Percentiles rank a stretch among this genome's conserved stretches.
Conservation (phyloP, 1,140 invertebrate species). For the Ditylenchus dipsaci region DNA sequence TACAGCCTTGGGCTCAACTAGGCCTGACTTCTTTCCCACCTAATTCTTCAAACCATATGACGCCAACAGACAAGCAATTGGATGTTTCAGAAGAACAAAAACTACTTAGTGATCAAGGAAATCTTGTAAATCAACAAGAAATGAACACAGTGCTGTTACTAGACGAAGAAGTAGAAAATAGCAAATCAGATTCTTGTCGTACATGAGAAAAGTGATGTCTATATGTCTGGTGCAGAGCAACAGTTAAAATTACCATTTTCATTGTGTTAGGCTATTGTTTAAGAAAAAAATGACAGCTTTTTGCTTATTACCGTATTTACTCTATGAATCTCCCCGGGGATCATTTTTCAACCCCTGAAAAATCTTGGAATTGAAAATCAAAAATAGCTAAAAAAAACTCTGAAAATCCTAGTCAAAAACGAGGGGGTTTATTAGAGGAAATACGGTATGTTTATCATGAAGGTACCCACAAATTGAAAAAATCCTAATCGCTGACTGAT, state of each 20-base stretch:
- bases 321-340: too few species aligned
- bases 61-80: not conserved
- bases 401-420: too few species aligned
- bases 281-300: too few species aligned
- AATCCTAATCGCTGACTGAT: too few species aligned
- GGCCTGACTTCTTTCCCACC: not conserved
- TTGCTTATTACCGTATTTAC: too few species aligned
- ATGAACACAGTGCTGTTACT: not conserved
- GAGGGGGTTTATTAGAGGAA: too few species aligned
- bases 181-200: not conserved
- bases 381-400: too few species aligned
- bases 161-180: not conserved
- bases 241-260: not conserved
- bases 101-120: not conserved
- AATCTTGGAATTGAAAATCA: too few species aligned
- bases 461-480: too few species aligned
- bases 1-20: slow-evolving; percentile 14
- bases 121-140: not conserved
- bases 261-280: too few species aligned
- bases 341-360: too few species aligned
- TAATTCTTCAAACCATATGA: not conserved
- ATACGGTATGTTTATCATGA: too few species aligned
- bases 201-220: not conserved
- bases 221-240: not conserved
- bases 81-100: not conserved